phyloP scores from a whole-genome alignment of 2,113 vertebrate species.

The Pionites leucogaster region DNA sequence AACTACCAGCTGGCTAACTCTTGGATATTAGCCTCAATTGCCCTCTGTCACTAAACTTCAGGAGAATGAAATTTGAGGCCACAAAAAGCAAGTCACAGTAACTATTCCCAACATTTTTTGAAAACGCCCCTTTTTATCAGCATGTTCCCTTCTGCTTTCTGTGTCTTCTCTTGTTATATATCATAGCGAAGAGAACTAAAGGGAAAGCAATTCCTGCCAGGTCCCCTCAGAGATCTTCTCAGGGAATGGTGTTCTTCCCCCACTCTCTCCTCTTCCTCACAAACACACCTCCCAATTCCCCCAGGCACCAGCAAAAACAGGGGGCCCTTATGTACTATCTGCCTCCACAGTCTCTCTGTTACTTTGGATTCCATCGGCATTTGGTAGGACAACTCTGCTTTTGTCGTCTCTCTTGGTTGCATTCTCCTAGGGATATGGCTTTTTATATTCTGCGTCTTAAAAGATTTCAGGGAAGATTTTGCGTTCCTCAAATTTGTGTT shows the following conservation, averaged over 20 bases:
- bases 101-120: background rate
- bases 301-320: background rate
- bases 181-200: background rate
- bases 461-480: background rate
- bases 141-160: background rate
- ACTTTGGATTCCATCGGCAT: background rate
- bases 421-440: background rate
- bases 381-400: background rate
- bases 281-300: background rate
- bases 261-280: background rate
- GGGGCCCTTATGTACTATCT: background rate
- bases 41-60: background rate
- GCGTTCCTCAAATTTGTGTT: background rate
- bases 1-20: background rate
- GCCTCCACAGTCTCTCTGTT: background rate
- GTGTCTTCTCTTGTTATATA: background rate
- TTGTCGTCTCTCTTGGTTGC: background rate
- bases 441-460: background rate
- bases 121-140: background rate
- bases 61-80: background rate
- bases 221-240: background rate
- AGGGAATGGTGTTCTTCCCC: background rate
- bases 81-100: background rate
- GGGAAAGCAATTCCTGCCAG: background rate
- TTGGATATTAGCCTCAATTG: background rate